Percentiles rank a stretch among this genome's conserved stretches.
These are phyloP conservation scores for Polymixis flavicincta DNA, from an alignment of 2,888 invertebrate genomes.

Conservation along the genomic window DNA sequence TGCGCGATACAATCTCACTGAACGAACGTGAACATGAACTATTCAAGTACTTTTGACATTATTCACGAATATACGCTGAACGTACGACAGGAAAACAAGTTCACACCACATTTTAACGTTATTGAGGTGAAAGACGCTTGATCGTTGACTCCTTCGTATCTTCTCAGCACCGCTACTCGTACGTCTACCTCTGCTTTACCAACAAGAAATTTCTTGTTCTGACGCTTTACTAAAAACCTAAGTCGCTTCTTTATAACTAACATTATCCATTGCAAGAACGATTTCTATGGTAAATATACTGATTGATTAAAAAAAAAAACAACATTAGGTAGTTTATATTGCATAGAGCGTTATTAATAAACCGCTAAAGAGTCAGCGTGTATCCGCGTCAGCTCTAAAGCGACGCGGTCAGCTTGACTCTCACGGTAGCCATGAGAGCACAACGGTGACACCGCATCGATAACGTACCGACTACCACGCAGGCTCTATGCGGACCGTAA, in stretches of 20 bases:
- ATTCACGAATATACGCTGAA: conserved; percentile 2
- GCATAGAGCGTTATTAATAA: conserved; percentile 5
- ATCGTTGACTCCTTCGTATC: conserved; percentile 1
- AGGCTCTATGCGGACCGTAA: background rate
- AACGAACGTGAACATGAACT: conserved; percentile 8
- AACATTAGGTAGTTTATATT: background rate
- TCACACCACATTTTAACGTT: background rate
- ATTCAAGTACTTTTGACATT: background rate
- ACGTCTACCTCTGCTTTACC: background rate
- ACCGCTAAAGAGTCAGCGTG: too few relatives aligned
- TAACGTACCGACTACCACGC: background rate
- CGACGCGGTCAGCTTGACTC: background rate
- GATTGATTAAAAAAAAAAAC: background rate
- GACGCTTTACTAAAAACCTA: background rate
- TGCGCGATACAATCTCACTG: conserved; percentile 38
- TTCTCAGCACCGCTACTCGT: background rate
- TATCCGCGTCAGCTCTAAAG: background rate
- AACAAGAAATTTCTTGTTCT: background rate
- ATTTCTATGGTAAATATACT: background rate
- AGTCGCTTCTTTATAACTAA: background rate
- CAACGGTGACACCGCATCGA: background rate
- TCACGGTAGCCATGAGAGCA: background rate
- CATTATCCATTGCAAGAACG: too few relatives aligned
- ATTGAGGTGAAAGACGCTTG: background rate
- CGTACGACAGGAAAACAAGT: background rate